Conservation (phyloP, 2,888 invertebrate species). For the Dasysyrphus tricinctus region DNA sequence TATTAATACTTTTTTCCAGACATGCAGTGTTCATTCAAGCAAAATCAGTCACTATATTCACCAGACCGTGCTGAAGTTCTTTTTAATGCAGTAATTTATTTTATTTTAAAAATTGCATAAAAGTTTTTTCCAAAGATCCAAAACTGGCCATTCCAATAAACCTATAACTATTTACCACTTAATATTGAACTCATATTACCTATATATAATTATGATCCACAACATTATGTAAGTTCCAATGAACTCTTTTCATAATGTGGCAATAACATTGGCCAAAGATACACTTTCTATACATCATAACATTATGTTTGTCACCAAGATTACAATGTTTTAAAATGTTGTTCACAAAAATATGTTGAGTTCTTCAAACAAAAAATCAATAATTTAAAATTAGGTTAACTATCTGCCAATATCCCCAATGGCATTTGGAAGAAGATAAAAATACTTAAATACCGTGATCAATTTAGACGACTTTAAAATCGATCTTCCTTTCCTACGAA, state of each 20-base stretch:
- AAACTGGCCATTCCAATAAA: not conserved
- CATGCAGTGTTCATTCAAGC: conserved; percentile 30
- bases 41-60: conserved; percentile 31
- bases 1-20: conserved; percentile 29
- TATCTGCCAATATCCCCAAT: not conserved
- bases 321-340: too few species aligned
- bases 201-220: too few species aligned
- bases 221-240: too few species aligned
- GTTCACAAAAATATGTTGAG: too few species aligned
- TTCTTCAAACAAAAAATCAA: too few species aligned
- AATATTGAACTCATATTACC: too few species aligned
- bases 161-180: not conserved
- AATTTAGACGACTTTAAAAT: too few species aligned
- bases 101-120: not conserved
- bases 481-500: too few species aligned
- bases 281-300: too few species aligned
- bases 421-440: not conserved
- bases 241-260: too few species aligned
- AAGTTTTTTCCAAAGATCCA: not conserved
- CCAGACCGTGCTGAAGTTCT: conserved; percentile 52
- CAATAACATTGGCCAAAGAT: too few species aligned
- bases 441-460: not conserved
- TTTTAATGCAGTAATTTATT: not conserved
- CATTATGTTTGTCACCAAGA: too few species aligned
- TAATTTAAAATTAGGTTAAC: not conserved